Conservation (phyloP, 2,113 vertebrate genomes). For the Arothron firmamentum region DNA sequence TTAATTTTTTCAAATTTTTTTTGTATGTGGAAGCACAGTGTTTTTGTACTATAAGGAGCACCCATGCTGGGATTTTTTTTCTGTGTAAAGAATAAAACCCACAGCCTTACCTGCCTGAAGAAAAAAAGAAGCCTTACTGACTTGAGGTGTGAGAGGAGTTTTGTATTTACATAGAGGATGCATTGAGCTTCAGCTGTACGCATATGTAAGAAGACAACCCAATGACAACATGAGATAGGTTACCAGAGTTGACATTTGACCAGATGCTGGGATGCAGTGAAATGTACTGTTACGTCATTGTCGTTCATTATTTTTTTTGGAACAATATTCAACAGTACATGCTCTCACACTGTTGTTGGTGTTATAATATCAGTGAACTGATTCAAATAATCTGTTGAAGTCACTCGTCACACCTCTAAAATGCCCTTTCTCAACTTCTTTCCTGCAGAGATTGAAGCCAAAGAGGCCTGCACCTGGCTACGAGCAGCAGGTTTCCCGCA, state of each 20-base stretch:
- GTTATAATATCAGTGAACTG: background rate
- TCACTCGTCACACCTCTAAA: background rate
- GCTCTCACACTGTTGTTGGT: background rate
- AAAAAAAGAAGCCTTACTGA: conserved; percentile 43
- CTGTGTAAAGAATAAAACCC: conserved; percentile 5
- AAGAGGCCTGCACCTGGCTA: conserved; percentile 84
- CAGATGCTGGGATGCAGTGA: conserved; percentile 4
- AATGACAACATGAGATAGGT: conserved; percentile 33
- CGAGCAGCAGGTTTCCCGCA: conserved; percentile 86
- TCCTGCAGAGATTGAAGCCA: conserved; percentile 80
- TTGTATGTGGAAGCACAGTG: background rate
- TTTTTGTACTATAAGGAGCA: background rate
- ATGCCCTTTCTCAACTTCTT: conserved; percentile 3
- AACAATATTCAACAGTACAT: background rate
- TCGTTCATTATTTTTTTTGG: background rate
- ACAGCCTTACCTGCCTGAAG: conserved; percentile 8
- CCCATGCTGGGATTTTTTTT: background rate
- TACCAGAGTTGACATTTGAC: conserved; percentile 38
- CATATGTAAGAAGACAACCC: conserved; percentile 48
- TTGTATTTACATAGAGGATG: conserved; percentile 40
- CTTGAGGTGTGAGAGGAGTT: conserved; percentile 9
- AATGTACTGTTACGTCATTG: too few species aligned
- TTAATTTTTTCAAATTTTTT: background rate
- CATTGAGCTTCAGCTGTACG: conserved; percentile 45
- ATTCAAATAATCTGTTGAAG: background rate